Evolutionary conservation across 1,140 invertebrate genomes (phyloP), one percentile per base, ranked within the genome.

Genomic region (Cheumatopsyche charites): DNA sequence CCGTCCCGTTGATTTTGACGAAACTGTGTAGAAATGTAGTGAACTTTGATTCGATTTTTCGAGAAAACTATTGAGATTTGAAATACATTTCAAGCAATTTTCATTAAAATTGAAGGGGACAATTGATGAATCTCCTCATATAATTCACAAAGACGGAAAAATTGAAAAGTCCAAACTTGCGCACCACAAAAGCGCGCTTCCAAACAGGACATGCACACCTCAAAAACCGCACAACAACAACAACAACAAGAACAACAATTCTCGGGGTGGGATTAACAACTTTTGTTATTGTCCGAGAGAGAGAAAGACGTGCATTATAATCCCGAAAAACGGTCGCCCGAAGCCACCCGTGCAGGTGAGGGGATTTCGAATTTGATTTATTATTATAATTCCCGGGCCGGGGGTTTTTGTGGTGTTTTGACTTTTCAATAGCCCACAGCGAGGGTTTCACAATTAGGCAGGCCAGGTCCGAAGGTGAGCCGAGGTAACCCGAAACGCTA

Each of bases 281-380:
- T 58, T 58, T 58, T 58, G 55, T 58, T 58, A 58, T 58, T 58
- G 55, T 58, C 25, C 21, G 29, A 3, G n/a, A n/a, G n/a, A n/a
- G n/a, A n/a, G n/a, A 36, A 4, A 3, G 3, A 4, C 13, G 55
- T 11, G 21, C 63, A 66, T 36, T 36, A 36, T 36, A 36, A 36
- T 47, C 63, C 63, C 67, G 15, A 58, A 36, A 36, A 55, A 36
- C 47, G 45, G 42, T 42, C 25, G 21, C 26, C 41, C 61, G 3
- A 36, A 29, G 72, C 29, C 67, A 67, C 61, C 63, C 69, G 72
- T 69, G 67, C 72, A 62, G 67, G 66, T 63, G 67, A 65, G 62
- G 67, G 72, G 61, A 47, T 42, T 72, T 67, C 65, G 43, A 67
- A 72, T 72, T 72, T 72, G 63, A 72, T 72, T 72, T 72, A 72